Base-by-base conservation (phyloP, 2,113 vertebrate genomes). In the Ancistrus triradiatus region DNA sequence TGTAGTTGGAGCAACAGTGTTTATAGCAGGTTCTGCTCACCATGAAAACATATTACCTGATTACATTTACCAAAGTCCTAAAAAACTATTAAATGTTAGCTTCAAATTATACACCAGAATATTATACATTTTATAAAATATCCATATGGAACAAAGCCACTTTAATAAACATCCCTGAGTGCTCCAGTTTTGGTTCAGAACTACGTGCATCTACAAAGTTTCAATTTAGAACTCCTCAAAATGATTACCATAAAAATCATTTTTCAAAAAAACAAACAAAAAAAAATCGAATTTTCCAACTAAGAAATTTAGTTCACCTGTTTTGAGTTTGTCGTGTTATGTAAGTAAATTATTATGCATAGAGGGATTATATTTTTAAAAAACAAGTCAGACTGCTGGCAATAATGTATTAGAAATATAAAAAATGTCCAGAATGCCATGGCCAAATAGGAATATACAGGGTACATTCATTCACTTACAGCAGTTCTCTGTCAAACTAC, bases 161-260 rank as follows among this genome's bases (percentile, higher is more conserved):
- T 49, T 53, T 59, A 73, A 55, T 60, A 53, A 79, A 79, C 77
- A 83, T 89, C 87, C 87, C 87, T 89, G 87, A 89, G 87, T 81
- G 77, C 18, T 67, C 77, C 74, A 69, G 76, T 78, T 88, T 85
- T 85, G 82, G 80, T 84, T 86, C 75, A 78, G 78, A 82, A 83
- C 75, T 73, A 67, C 63, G 77, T 78, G 70, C 78, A 76, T 77
- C 69, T 77, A 62, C 38, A 56, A n/a, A 25, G 21, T 21, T 42
- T 14, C 38, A 37, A 43, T 63, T 52, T 18, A 48, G 43, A 47
- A 57, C 31, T 35, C 15, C 57, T 46, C 37, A 9, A 37, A 37
- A 7, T 11, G 13, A 10, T 37, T 11, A 10, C 35, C 7, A 37
- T 11, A 14, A 3, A n/a, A 42, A 42, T 14, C 5, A 42, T 14